Evolutionary conservation across 2,113 vertebrate species (phyloP), one percentile per base, ranked within the genome.

Genomic region (Oncorhynchus masou): DNA sequence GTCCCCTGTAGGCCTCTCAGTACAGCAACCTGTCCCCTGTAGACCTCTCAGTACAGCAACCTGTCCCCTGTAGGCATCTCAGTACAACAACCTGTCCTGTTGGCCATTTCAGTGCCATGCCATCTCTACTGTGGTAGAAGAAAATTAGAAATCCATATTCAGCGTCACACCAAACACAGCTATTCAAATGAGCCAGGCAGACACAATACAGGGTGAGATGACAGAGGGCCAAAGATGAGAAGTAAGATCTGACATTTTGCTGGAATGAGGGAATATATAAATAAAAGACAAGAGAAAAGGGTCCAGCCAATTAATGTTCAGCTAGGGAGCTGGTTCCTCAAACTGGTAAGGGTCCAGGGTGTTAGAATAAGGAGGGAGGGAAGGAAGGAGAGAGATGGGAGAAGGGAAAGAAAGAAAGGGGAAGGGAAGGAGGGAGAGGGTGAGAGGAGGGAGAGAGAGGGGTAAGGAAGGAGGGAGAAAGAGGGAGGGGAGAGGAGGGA

Each of bases 151-250:
- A 76, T 79, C 65, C 75, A 45, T 9, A 74, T 69, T 74, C 31
- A 11, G 11, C 54, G 72, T 20, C 80, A 31, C 45, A 59, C 79
- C 67, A 68, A 73, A 62, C 54, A 59, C 54, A 65, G 71, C 60
- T 39, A 73, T 79, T 79, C 65, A 73, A 73, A 83, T 83, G 70
- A 76, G 77, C 34, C 74, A 59, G 69, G 65, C 65, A 75, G 70
- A 70, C 60, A 65, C 68, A 62, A 68, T 74, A 72, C 80, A 76
- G 60, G 48, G 66, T 19, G 16, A 59, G 66, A 71, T 72, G 69
- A 84, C 72, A 71, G 31, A 68, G 39, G 69, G 76, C 75, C 65
- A 57, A 51, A 71, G 70, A 76, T 73, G 82, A 81, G 73, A 76
- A 65, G 65, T 59, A 69, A 59, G 48, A 81, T 84, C 70, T 78